Evolutionary conservation across 2,797 vertebrate genomes (phyloP), one percentile per base, ranked within the genome.

Genomic region (Gymnocypris eckloni): DNA sequence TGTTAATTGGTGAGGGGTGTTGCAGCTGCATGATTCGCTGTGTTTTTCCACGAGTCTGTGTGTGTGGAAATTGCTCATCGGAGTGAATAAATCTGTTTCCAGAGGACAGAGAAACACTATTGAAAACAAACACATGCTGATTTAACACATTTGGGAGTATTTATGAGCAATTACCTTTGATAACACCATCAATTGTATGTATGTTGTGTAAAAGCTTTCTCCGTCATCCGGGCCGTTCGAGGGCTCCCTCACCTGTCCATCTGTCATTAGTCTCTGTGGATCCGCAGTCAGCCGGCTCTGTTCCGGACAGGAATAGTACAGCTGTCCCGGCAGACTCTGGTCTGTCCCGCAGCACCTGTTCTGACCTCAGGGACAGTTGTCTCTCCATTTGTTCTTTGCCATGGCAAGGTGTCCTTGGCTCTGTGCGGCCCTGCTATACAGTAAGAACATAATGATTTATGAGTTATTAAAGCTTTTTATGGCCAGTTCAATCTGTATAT

Each of bases 1-100:
- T 91, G 89, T 89, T 93, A 93, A 93, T 93, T 94, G 90, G 89
- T 79, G 87, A 84, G 87, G 85, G 89, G 87, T 85, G 90, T 92
- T 92, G 93, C 91, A 92, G 93, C 91, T 94, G 93, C 91, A 91
- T 92, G 88, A 89, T 86, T 89, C 82, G 64, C 69, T 43, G 84
- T 87, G 78, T 45, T 82, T 86, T 87, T 87, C 83, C 76, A 80
- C 48, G 71, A 64, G 52, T 73, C 50, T 78, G 54, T 79, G 50
- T 64, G 64, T 64, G 20, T 71, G 70, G 73, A 86, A 81, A 83
- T 76, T 71, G 61, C 43, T 80, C 59, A 45, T 54, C 28, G 61
- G 61, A 70, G 66, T 83, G 81, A 83, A 25, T 86, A 77, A 64
- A 73, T 87, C 83, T 80, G 54, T 66, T 8, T 80, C n/a, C 73